These are phyloP conservation scores for Cephalotes varians DNA, from an alignment of 2,888 invertebrate species.

Conservation along the genomic window DNA sequence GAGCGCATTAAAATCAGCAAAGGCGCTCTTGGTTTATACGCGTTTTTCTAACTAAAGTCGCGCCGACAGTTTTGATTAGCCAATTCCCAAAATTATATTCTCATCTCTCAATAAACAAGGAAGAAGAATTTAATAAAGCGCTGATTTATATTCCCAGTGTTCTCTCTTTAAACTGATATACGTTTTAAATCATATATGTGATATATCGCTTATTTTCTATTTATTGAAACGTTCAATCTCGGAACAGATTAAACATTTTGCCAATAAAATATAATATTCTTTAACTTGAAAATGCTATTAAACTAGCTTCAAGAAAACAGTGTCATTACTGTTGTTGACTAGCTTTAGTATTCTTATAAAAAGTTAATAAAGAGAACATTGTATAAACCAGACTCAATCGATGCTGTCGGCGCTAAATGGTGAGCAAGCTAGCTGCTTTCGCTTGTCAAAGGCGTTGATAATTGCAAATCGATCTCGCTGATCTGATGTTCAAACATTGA, in stretches of 20 bases:
- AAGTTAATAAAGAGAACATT: slow-evolving; percentile 17
- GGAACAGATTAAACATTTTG: background rate
- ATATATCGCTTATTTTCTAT: background rate
- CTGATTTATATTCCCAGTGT: background rate
- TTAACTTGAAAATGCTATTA: slow-evolving; percentile 5
- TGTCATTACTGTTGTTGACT: background rate
- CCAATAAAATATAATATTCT: background rate
- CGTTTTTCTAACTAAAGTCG: slow-evolving; percentile 9
- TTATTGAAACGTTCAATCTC: background rate
- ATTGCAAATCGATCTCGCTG: slow-evolving; percentile 3
- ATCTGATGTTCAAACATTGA: slow-evolving; percentile 89
- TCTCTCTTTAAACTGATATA: slow-evolving; percentile 3
- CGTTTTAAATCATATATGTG: background rate
- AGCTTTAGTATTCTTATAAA: slow-evolving; percentile 1
- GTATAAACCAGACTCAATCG: slow-evolving; percentile 20
- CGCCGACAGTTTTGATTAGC: slow-evolving; percentile 23
- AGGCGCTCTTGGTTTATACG: slow-evolving; percentile 54
- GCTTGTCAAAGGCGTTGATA: slow-evolving; percentile 1
- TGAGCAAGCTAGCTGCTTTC: slow-evolving; percentile 8
- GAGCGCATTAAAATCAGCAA: slow-evolving; percentile 57
- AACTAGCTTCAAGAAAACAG: slow-evolving; percentile 1
- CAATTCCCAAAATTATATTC: slow-evolving; percentile 9
- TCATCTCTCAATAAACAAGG: slow-evolving; percentile 1
- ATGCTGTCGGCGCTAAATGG: background rate
- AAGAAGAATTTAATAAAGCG: background rate